Base-by-base conservation (phyloP, 2,797 vertebrate species). In the Neosalanx taihuensis region DNA sequence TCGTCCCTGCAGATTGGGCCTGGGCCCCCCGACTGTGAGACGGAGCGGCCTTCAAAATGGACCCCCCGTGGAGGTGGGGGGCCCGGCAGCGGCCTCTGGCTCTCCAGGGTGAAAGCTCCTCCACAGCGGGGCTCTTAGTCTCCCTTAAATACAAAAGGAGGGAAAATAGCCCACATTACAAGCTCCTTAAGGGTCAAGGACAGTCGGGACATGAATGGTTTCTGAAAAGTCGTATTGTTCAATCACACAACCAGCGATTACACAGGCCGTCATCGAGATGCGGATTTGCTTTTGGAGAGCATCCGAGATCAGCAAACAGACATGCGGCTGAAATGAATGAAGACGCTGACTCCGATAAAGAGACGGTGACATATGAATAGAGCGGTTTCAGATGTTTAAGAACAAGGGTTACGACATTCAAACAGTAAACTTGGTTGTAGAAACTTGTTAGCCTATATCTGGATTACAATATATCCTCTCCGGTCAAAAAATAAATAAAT, bases 141-240 rank as follows among this genome's bases (percentile, higher is more conserved):
- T 87, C 84, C 65, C 77, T 83, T 87, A 89, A 86, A 91, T 90
- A 93, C 91, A 93, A 92, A 90, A 26, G 23, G 86, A 80, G 86
- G 83, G 82, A 79, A 89, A 90, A 90, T 89, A 91, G 88, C 86
- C 90, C 91, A 91, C 90, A 92, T 92, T 93, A 93, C 92, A 93
- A 94, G 92, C 92, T 92, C 92, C 91, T 93, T 92, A 92, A 92
- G 92, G 91, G 92, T 94, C 93, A 94, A 93, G 92, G 91, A 93
- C 93, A 94, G 87, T 89, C 82, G 79, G 70, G 83, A 80, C 79
- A 72, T 92, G 90, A 92, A 94, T 85, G 76, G 91, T 86, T 89
- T 92, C 89, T 91, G 23, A 88, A 94, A 91, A 90, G 86, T 83
- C 51, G 83, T 83, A 91, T 93, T 93, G 92, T 93, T 89, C 83